These are phyloP conservation scores for Xylocopa sonorina DNA, from an alignment of 1,140 invertebrate species.

Conservation along the genomic window DNA sequence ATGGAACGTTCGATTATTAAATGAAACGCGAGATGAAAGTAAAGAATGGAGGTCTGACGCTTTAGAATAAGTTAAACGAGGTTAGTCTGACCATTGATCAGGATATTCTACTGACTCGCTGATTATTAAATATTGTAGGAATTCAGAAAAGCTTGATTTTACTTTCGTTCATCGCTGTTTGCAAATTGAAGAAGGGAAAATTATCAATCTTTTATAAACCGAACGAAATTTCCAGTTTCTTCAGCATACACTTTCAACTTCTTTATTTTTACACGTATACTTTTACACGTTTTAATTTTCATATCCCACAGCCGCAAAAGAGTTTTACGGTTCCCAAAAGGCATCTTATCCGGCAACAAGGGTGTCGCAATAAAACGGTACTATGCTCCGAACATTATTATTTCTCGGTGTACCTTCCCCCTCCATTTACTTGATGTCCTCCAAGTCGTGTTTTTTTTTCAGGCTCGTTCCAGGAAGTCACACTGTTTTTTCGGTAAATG, in stretches of 20 bases:
- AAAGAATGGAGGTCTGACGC: background rate
- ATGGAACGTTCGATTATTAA: background rate
- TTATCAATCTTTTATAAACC: background rate
- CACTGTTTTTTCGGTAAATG: background rate
- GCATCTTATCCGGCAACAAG: constrained; percentile 27
- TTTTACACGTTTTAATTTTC: no score
- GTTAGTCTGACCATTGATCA: background rate
- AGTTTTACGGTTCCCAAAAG: constrained; percentile 41
- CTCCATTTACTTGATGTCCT: constrained; percentile 28
- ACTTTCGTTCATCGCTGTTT: background rate
- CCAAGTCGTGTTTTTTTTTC: constrained; percentile 13
- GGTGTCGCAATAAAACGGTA: constrained; percentile 57
- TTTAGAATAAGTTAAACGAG: background rate
- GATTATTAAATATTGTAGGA: background rate
- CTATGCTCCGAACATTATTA: constrained; percentile 51
- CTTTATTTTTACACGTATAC: no score
- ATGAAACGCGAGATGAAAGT: background rate
- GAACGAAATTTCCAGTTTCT: no score
- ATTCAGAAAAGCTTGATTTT: background rate
- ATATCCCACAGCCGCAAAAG: background rate
- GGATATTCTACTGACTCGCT: background rate
- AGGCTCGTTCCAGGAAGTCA: background rate
- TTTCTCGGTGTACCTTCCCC: constrained; percentile 21
- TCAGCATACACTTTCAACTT: no score
- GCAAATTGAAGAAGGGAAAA: background rate